Evolutionary conservation across 2,113 vertebrate genomes (phyloP).

Genomic region (Lethenteron reissneri): DNA sequence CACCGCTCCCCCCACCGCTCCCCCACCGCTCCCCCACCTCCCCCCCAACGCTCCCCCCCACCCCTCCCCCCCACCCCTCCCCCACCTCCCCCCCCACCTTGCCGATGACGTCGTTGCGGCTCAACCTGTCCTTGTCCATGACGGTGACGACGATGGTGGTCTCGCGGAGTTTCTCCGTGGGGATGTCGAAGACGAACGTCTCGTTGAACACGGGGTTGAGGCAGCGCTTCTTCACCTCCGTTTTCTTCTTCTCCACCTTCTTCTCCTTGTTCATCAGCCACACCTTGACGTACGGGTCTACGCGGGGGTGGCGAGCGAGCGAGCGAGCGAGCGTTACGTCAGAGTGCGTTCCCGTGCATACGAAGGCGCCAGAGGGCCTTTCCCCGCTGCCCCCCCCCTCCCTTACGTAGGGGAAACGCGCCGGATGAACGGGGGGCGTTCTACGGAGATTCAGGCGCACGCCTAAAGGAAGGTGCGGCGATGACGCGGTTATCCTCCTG

Average conservation of each 20-base stretch:
- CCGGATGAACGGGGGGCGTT: background rate
- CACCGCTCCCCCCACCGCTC: no score
- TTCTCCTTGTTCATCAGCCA: slow-evolving; percentile 99
- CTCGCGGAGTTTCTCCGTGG: slow-evolving; percentile 82
- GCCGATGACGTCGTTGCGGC: slow-evolving; percentile 94
- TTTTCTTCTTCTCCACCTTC: slow-evolving; percentile 96
- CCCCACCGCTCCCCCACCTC: no score
- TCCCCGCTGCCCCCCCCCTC: background rate
- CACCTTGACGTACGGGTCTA: slow-evolving; percentile 94
- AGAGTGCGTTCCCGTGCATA: no score
- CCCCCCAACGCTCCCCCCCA: no score
- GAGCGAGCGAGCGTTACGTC: background rate
- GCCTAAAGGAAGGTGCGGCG: no score
- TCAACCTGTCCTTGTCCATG: slow-evolving; percentile 95
- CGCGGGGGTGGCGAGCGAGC: background rate
- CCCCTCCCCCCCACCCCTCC: no score
- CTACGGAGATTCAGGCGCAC: no score
- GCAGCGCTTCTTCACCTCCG: slow-evolving; percentile 78
- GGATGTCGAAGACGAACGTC: slow-evolving; percentile 84
- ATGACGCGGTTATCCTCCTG: no score
- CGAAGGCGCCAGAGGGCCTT: background rate
- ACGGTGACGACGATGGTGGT: slow-evolving; percentile 97
- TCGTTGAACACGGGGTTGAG: slow-evolving; percentile 94
- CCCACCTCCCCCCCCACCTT: slow-evolving; percentile 34
- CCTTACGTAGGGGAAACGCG: no score